These are phyloP conservation scores for Thaleichthys pacificus DNA, from an alignment of 2,797 vertebrate species.

Conservation along the genomic window DNA sequence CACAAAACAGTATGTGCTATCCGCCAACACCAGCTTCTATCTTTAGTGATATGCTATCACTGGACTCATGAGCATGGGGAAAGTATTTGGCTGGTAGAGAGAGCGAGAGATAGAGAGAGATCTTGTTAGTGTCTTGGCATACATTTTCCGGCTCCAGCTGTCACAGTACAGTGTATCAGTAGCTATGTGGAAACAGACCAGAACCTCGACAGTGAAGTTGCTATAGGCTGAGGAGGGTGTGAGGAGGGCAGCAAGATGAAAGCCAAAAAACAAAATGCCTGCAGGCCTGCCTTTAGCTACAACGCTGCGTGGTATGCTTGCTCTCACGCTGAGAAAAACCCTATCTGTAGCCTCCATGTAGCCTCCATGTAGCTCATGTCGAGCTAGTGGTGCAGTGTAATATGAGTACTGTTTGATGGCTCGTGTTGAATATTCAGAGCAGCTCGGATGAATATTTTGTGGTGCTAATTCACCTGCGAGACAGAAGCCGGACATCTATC, in stretches of 20 bases:
- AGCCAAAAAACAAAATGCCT: background rate
- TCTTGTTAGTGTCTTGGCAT: background rate
- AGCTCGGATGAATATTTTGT: constrained; percentile 47
- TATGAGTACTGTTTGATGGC: background rate
- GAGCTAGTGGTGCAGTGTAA: background rate
- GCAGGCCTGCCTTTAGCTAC: background rate
- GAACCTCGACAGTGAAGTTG: constrained; percentile 19
- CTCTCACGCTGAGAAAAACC: too few species aligned
- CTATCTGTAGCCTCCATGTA: too few species aligned
- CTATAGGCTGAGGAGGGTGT: constrained; percentile 2
- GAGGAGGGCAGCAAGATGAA: constrained; percentile 28
- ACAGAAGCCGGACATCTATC: background rate
- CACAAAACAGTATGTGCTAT: constrained; percentile 14
- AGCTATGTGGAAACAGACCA: constrained; percentile 28
- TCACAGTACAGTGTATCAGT: constrained; percentile 13
- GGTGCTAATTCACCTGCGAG: constrained; percentile 33
- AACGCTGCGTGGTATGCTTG: background rate
- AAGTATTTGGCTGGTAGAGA: too few species aligned
- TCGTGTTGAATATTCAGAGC: constrained; percentile 44
- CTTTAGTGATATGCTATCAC: constrained; percentile 8
- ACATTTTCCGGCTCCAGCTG: background rate
- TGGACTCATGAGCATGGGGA: background rate
- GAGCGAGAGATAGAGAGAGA: too few species aligned
- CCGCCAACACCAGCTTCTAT: background rate
- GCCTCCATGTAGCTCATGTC: too few species aligned